A percentile compares a stretch with the other conserved stretches of the same genome.
Conservation (phyloP, 2,113 vertebrate genomes). For the Ranitomeya imitator region DNA sequence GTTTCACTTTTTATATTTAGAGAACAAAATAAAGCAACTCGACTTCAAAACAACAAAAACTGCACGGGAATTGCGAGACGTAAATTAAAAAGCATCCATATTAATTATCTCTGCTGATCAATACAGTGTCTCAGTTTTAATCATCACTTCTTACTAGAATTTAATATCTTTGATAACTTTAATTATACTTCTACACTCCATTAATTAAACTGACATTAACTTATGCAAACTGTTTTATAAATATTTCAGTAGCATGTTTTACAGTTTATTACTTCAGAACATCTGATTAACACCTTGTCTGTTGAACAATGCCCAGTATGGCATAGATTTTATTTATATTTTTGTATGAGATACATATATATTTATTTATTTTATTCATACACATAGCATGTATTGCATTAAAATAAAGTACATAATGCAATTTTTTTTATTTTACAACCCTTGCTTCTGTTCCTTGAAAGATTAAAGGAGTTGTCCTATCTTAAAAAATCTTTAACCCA, state of each 20-base stretch:
- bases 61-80: not conserved
- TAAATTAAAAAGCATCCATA: constrained; percentile 42
- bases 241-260: constrained; percentile 36
- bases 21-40: not conserved
- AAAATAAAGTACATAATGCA: not conserved
- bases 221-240: constrained; percentile 42
- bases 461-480: too few relatives aligned
- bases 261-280: constrained; percentile 39
- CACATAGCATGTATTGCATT: not conserved
- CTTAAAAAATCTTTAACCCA: too few relatives aligned
- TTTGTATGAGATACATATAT: not conserved
- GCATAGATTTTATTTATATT: not conserved
- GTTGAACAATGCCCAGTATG: not conserved
- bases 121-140: constrained; percentile 33
- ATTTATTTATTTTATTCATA: too few relatives aligned
- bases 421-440: not conserved
- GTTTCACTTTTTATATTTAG: not conserved
- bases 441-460: not conserved
- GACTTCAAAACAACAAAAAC: constrained; percentile 18
- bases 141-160: constrained; percentile 42
- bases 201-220: constrained; percentile 47
- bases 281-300: constrained; percentile 21
- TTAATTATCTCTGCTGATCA: constrained; percentile 36
- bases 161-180: constrained; percentile 48
- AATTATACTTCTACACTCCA: constrained; percentile 30